These are phyloP conservation scores for Hirtodrosophila confusa DNA, from an alignment of 2,888 invertebrate genomes.

Conservation along the genomic window DNA sequence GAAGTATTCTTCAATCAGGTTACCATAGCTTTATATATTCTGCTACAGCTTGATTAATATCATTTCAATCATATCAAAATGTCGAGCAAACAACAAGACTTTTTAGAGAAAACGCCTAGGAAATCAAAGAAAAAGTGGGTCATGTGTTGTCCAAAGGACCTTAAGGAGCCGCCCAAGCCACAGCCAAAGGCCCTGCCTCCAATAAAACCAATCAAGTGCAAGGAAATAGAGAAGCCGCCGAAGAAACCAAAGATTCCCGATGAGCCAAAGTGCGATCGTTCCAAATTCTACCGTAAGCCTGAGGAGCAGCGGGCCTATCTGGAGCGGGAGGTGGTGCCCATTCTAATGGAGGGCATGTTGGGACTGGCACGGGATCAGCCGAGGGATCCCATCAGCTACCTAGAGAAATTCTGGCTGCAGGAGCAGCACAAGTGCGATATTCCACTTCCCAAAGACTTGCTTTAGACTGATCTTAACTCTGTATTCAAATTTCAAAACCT, in stretches of 20 bases:
- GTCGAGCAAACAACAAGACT: constrained; percentile 10
- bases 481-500: constrained; percentile 59
- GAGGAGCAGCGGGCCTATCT: constrained; percentile 43
- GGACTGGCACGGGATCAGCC: constrained; percentile 61
- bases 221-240: constrained; percentile 19
- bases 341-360: constrained; percentile 67
- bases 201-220: constrained; percentile 8
- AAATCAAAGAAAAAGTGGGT: constrained; percentile 9
- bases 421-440: constrained; percentile 60
- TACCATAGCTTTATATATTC: neutral
- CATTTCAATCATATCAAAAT: constrained; percentile 20
- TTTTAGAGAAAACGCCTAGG: neutral
- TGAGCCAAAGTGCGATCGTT: neutral
- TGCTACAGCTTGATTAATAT: neutral
- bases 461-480: constrained; percentile 20
- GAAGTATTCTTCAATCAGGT: neutral
- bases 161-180: constrained; percentile 1
- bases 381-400: constrained; percentile 54
- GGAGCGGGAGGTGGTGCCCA: constrained; percentile 55
- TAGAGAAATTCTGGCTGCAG: constrained; percentile 60
- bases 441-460: constrained; percentile 47
- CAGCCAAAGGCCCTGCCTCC: neutral
- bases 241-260: constrained; percentile 1
- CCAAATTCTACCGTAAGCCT: constrained; percentile 6
- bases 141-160: constrained; percentile 27